Evolutionary conservation across 1,140 invertebrate species (phyloP), one percentile per base, ranked within the genome.

Genomic region (Drosophila dunni): DNA sequence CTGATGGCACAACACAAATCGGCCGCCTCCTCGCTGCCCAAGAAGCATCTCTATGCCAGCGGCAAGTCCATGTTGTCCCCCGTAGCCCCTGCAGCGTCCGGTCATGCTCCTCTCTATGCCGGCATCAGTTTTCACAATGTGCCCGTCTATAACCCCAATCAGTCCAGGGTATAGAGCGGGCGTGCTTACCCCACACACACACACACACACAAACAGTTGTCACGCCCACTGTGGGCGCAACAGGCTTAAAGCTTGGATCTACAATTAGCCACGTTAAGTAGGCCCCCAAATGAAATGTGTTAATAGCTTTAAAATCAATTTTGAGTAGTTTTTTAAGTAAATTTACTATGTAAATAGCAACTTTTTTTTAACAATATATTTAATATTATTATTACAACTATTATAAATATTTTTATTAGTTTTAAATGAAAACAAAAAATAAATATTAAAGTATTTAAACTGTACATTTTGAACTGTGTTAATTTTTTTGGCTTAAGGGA

Each of bases 61-160:
- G 90, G 86, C 46, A 91, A 90, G 29, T 85, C 83, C 7, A 83
- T 77, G 56, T 40, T 82, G 17, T 53, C 60, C 42, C 58, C 13
- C 15, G 44, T 2, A 51, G 45, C 46, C 8, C 42, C 11, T 0
- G 40, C 11, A 44, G 8, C 34, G 67, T 11, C 33, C 24, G 38
- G 40, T n/a, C 57, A 66, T 15, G 62, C 69, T 9, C 80, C 90
- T 0, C 77, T 92, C 17, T 92, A 92, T 45, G 91, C 91, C 20
- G 91, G 91, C 48, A 92, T 92, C 8, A 92, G 91, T 57, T 92
- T 92, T 53, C 91, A 92, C 76, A 92, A 92, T 58, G 89, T 92
- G 2, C 91, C 91, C 50, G 78, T 91, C 29, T 91, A 90, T 34
- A 91, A 83, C 56, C 79, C 81, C n/a, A 78, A 72, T 29, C 90